phyloP scores from a whole-genome alignment of 23 tunicate species.

The Botrylloides violaceus region DNA sequence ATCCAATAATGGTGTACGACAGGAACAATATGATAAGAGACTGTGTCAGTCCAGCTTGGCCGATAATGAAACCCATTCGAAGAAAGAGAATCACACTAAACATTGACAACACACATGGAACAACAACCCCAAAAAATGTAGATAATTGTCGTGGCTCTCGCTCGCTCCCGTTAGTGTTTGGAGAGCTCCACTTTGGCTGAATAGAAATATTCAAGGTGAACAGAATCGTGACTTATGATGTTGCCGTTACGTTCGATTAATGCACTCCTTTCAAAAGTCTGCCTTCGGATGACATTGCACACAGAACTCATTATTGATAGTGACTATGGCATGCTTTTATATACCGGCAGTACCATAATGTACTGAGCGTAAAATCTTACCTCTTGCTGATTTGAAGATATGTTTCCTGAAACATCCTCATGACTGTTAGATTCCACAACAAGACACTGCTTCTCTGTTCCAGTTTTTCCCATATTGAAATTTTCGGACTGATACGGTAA shows the following conservation, averaged over 20 bases:
- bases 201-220: background rate
- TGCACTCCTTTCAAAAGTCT: too few relatives aligned
- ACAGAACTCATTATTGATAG: too few relatives aligned
- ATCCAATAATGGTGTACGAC: conserved; percentile 74
- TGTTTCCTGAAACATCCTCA: too few relatives aligned
- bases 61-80: conserved; percentile 99
- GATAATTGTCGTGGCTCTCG: conserved; percentile 44
- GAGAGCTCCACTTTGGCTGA: background rate
- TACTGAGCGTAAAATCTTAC: too few relatives aligned
- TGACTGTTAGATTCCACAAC: too few relatives aligned
- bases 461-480: conserved; percentile 18
- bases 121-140: conserved; percentile 96
- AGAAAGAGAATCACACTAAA: conserved; percentile 95
- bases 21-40: conserved; percentile 54
- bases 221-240: too few relatives aligned
- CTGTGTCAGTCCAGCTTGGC: conserved; percentile 90
- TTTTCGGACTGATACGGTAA: background rate
- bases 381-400: too few relatives aligned
- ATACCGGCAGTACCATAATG: too few relatives aligned
- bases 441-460: conserved; percentile 12
- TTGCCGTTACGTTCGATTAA: too few relatives aligned
- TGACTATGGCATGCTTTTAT: too few relatives aligned
- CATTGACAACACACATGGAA: conserved; percentile 98
- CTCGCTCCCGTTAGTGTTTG: background rate
- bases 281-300: too few relatives aligned